Percentiles rank a stretch among this genome's conserved stretches.
Evolutionary conservation across 2,113 vertebrate species (phyloP).

Genomic region (Melanotaenia duboulayi): DNA sequence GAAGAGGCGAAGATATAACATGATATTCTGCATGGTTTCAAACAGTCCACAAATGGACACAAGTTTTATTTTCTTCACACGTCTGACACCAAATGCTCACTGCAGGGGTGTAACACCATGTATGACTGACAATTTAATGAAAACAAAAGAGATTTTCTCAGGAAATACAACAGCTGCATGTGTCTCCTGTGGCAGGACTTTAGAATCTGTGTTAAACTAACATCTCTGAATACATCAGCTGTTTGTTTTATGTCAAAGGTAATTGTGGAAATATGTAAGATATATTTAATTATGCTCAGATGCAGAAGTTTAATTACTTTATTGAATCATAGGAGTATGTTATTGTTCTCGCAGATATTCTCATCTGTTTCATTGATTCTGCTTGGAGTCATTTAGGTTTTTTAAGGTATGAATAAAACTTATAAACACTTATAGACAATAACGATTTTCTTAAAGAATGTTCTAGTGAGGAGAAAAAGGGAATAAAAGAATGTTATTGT

Average conservation of each 20-base stretch:
- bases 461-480: no score
- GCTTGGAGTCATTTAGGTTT: conserved; percentile 2
- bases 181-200: no score
- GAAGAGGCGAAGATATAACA: conserved; percentile 29
- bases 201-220: no score
- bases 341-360: background rate
- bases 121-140: conserved; percentile 6
- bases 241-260: no score
- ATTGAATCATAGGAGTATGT: background rate
- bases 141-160: background rate
- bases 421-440: no score
- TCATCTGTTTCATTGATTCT: background rate
- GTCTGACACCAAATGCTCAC: background rate
- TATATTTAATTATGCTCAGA: conserved; percentile 5
- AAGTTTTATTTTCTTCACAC: background rate
- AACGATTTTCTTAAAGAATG: no score
- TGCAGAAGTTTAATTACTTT: background rate
- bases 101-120: background rate
- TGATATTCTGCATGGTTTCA: background rate
- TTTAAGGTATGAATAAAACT: background rate
- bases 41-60: background rate
- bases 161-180: no score
- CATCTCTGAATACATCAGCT: no score
- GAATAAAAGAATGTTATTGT: no score
- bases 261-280: no score